Conservation (phyloP, 1,140 invertebrate species). For the Agrilus planipennis region DNA sequence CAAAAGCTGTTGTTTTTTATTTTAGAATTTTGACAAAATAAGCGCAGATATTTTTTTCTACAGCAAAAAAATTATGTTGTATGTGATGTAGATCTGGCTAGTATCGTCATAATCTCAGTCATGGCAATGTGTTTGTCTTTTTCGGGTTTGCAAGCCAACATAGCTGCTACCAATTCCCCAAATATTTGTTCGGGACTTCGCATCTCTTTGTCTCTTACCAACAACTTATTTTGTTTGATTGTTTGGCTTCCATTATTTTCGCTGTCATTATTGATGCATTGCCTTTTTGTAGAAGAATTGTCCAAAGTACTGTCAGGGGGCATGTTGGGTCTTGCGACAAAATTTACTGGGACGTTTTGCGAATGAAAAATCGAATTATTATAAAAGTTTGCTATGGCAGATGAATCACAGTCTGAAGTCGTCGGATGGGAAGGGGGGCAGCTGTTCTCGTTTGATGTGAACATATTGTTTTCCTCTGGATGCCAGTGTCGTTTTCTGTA, state of each 20-base stretch:
- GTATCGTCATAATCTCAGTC: constrained; percentile 24
- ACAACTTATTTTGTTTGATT: constrained; percentile 7
- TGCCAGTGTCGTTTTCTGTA: constrained; percentile 17
- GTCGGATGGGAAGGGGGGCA: constrained; percentile 1
- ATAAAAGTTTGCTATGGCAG: constrained; percentile 2
- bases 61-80: constrained; percentile 4
- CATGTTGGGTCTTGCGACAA: not conserved
- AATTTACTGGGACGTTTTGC: no score
- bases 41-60: no score
- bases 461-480: constrained; percentile 6
- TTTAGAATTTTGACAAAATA: no score
- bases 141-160: constrained; percentile 20
- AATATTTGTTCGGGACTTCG: constrained; percentile 20
- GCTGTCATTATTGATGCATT: constrained; percentile 12
- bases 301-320: constrained; percentile 6
- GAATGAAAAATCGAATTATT: not conserved
- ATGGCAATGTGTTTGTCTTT: constrained; percentile 21
- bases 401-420: no score
- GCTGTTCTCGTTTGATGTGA: constrained; percentile 3
- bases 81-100: constrained; percentile 17
- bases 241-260: constrained; percentile 10
- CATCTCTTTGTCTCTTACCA: constrained; percentile 6
- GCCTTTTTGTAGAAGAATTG: constrained; percentile 7
- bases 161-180: constrained; percentile 20
- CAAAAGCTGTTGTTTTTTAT: no score